Evolutionary conservation across 2,888 invertebrate species (phyloP), one percentile per base, ranked within the genome.

Genomic region (Lycocerus yunnanus): DNA sequence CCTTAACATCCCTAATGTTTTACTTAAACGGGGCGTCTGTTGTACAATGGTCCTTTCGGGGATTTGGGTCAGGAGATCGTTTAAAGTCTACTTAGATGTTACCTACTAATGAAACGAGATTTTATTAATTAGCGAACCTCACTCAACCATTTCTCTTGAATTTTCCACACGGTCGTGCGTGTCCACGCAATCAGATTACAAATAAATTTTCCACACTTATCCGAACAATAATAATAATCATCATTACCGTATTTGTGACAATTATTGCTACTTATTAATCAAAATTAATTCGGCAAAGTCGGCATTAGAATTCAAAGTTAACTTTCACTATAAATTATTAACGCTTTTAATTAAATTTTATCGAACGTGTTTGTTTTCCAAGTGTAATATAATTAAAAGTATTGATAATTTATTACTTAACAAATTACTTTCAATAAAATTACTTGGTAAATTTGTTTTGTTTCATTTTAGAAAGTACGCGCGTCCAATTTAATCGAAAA

Each of bases 61-160:
- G 79, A 80, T 81, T 77, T 78, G 80, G 80, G 80, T 80, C 79
- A 77, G 76, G 80, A 79, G 78, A 81, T 80, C 80, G 78, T 81
- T 82, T 81, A 80, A 78, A 76, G 74, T 74, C 78, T 71, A 77
- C 75, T 66, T 68, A 70, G 74, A 71, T 63, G 65, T 71, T 74
- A 67, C 68, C 74, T 67, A 71, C 69, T 74, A 74, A 71, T 70
- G 71, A 74, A 71, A 73, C 68, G 73, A 65, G 71, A 71, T 76
- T 76, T 76, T 76, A 73, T 69, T 74, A 74, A 74, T 74, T 74
- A 71, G 70, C 63, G 63, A 65, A 67, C 67, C 63, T 59, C 61
- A 70, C 71, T 71, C 43, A 43, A n/a, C 43, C 20, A 18, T 65
- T 21, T 15, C 21, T 65, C 43, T 4, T 58, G 16, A 67, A 27